These are phyloP conservation scores for Antheraea pernyi DNA, from an alignment of 1,140 invertebrate species.

Conservation along the genomic window DNA sequence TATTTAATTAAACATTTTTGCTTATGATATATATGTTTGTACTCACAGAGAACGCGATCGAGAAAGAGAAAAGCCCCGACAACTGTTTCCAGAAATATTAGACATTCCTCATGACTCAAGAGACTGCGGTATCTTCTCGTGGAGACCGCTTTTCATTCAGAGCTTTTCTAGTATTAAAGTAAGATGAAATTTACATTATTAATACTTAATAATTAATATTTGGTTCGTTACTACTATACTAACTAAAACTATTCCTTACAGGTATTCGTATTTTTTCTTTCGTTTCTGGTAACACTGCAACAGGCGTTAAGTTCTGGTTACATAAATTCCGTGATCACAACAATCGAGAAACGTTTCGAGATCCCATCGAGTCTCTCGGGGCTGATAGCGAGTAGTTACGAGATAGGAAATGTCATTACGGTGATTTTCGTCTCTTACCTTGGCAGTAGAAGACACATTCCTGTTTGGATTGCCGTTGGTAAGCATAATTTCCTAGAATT, in stretches of 20 bases:
- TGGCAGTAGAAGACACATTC: slow-evolving; percentile 94
- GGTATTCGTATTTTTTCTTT: slow-evolving; percentile 95
- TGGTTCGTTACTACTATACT: neutral
- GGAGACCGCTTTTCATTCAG: slow-evolving; percentile 89
- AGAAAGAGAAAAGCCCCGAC: slow-evolving; percentile 81
- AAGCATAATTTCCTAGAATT: slow-evolving; percentile 35
- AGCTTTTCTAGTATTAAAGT: slow-evolving; percentile 92
- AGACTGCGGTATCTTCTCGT: slow-evolving; percentile 91
- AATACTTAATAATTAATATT: neutral
- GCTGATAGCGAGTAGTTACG: slow-evolving; percentile 95
- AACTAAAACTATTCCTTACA: slow-evolving; percentile 78
- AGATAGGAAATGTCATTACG: slow-evolving; percentile 96
- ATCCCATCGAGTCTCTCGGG: slow-evolving; percentile 96
- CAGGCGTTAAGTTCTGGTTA: slow-evolving; percentile 94
- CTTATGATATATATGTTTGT: slow-evolving; percentile 9
- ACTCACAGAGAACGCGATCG: slow-evolving; percentile 66
- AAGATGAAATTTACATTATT: slow-evolving; percentile 31
- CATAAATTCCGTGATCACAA: slow-evolving; percentile 97
- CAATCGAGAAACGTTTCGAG: slow-evolving; percentile 97
- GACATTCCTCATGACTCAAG: slow-evolving; percentile 83
- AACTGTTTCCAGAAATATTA: slow-evolving; percentile 80
- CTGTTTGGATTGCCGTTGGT: slow-evolving; percentile 96
- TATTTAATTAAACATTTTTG: too few relatives aligned
- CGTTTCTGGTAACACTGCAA: slow-evolving; percentile 94
- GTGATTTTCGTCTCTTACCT: slow-evolving; percentile 98